Evolutionary conservation across 2,797 vertebrate genomes (phyloP).

Genomic region (Atherinosoma microstoma): DNA sequence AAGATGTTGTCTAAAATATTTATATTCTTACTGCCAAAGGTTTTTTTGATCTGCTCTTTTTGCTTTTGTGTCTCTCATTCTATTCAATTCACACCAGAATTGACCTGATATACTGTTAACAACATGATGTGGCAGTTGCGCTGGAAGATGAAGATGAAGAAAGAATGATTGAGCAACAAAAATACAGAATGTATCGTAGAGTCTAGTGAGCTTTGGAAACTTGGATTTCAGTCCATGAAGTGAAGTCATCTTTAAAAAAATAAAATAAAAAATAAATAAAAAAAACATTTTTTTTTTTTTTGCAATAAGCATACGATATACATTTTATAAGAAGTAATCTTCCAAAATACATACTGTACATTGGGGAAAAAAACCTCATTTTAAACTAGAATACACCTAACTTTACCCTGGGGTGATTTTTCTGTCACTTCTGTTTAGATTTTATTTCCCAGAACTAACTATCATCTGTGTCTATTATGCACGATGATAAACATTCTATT

Average conservation of each 20-base stretch:
- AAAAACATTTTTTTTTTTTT: neutral
- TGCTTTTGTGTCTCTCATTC: slow-evolving; percentile 9
- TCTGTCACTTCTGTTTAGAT: slow-evolving; percentile 47
- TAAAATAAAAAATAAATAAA: no score
- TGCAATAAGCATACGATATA: neutral
- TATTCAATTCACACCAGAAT: neutral
- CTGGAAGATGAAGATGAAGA: slow-evolving; percentile 9
- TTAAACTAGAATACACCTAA: slow-evolving; percentile 10
- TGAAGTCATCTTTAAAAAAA: slow-evolving; percentile 7
- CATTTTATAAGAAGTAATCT: slow-evolving; percentile 8
- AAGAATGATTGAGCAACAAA: slow-evolving; percentile 37
- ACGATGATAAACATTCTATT: slow-evolving; percentile 53
- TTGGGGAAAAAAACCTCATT: no score
- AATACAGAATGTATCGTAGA: slow-evolving; percentile 26
- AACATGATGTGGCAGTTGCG: slow-evolving; percentile 19
- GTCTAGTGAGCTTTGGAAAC: slow-evolving; percentile 39
- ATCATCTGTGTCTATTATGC: slow-evolving; percentile 44
- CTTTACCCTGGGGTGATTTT: slow-evolving; percentile 52
- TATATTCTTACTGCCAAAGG: neutral
- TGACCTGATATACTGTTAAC: slow-evolving; percentile 27
- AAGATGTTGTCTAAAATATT: neutral
- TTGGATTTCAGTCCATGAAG: slow-evolving; percentile 28
- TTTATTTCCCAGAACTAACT: slow-evolving; percentile 53
- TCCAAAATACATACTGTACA: slow-evolving; percentile 11
- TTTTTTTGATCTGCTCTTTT: neutral